Conservation (phyloP, 92 coral and sea anemone genomes). For the Heliopora coerulea region DNA sequence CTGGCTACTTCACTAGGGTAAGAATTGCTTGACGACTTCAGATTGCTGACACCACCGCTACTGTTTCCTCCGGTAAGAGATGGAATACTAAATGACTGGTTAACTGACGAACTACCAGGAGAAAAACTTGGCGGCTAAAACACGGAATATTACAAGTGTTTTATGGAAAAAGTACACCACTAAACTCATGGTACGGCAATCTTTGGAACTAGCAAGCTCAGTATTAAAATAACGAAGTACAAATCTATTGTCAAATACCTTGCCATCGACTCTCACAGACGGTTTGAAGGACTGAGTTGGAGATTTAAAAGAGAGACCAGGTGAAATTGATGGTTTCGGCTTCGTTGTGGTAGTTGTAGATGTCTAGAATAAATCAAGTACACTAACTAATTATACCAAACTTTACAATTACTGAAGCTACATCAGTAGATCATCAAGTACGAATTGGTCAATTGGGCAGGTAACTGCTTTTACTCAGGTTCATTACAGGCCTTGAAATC, state of each 20-base stretch:
- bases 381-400: too few species aligned
- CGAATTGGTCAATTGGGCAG: too few species aligned
- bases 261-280: conserved; percentile 3
- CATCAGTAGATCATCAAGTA: too few species aligned
- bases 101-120: conserved; percentile 55
- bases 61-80: conserved; percentile 51
- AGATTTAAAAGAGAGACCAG: neutral
- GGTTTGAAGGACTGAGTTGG: conserved; percentile 33
- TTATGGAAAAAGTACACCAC: neutral
- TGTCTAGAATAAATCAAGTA: neutral
- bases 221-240: neutral
- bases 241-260: neutral
- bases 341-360: neutral
- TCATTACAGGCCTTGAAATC: too few species aligned
- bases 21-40: conserved; percentile 73
- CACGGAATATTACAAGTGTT: neutral
- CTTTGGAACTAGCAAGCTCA: too few species aligned
- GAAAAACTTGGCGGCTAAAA: conserved; percentile 63
- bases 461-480: too few species aligned
- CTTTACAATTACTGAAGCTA: too few species aligned
- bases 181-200: too few species aligned
- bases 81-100: conserved; percentile 95
- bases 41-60: conserved; percentile 44
- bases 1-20: conserved; percentile 68
- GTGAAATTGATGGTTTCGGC: conserved; percentile 1